Base-by-base conservation (phyloP, 2,113 vertebrate genomes). In the Gymnorhina tibicen region DNA sequence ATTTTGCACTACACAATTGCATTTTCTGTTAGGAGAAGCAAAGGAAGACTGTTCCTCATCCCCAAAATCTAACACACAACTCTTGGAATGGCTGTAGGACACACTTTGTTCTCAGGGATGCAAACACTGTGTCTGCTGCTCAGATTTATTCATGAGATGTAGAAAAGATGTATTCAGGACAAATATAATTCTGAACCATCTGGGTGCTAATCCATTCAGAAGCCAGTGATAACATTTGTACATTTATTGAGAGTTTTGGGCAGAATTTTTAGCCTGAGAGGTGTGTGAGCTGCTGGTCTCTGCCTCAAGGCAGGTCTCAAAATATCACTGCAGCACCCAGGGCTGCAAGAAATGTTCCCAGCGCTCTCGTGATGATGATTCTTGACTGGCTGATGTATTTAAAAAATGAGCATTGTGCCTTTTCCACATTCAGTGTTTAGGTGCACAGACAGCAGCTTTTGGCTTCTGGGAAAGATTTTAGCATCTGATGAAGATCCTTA, bases 61-160 rank as follows among this genome's bases (percentile, higher is more conserved):
- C 81, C 68, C 4, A 11, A 79, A 87, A 87, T 41, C 53, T 9
- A 70, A 52, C 47, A 55, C 2, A 30, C 52, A 50, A 47, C 58
- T 27, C 85, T 17, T 39, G 70, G 39, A 87, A 88, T 33, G 75
- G 75, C 94, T 88, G 49, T 14, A 80, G 92, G 96, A 93, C 75
- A 73, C 0, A 41, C 92, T 96, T 90, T 85, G 91, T 46, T 95
- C 91, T 66, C 0, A 1, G 62, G 85, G 85, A 83, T 21, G 79
- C 85, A 95, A 75, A 90, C 60, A 60, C 26, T 4, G 1, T 0
- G 3, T 39, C 78, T 94, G 87, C 87, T 80, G n/a, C 59, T 58
- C 53, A 66, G 64, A 72, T 92, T 91, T 93, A 94, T 95, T 93
- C 88, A 95, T 93, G 88, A 96, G 85, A 93, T 93, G 91, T 23